Evolutionary conservation across 1,140 invertebrate species (phyloP).

Genomic region (Bombus waltoni): DNA sequence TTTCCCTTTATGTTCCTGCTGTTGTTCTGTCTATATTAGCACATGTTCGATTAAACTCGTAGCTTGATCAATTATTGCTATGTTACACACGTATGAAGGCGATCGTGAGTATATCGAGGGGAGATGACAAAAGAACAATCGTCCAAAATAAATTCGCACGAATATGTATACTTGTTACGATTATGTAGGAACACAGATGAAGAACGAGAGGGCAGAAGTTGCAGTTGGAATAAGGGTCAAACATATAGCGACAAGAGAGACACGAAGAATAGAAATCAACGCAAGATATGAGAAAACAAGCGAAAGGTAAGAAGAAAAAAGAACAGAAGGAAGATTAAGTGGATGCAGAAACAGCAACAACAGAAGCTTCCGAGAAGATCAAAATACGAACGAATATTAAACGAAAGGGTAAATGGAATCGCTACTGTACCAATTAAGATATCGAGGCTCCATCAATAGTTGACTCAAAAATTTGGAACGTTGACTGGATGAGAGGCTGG

Average conservation of each 20-base stretch:
- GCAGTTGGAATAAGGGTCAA: neutral
- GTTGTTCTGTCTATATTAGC: neutral
- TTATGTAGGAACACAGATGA: neutral
- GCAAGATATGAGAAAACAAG: neutral
- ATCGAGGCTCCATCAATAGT: conserved; percentile 61
- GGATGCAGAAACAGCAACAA: neutral
- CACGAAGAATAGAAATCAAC: neutral
- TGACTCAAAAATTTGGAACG: conserved; percentile 56
- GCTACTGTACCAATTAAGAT: conserved; percentile 38
- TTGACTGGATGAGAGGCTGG: conserved; percentile 15
- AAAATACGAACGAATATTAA: neutral
- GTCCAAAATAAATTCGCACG: neutral
- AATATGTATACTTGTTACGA: neutral
- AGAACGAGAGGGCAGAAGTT: neutral
- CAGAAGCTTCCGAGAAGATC: neutral
- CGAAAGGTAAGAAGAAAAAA: neutral
- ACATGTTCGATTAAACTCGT: neutral
- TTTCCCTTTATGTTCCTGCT: conserved; percentile 14
- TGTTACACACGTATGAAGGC: neutral
- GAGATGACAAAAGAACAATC: neutral
- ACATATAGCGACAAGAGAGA: too few relatives aligned
- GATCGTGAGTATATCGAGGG: neutral
- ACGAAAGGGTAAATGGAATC: neutral
- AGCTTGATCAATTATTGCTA: neutral
- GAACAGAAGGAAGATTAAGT: neutral